These are phyloP conservation scores for Heliconius eleuchia DNA, from an alignment of 1,140 invertebrate species.

Conservation along the genomic window DNA sequence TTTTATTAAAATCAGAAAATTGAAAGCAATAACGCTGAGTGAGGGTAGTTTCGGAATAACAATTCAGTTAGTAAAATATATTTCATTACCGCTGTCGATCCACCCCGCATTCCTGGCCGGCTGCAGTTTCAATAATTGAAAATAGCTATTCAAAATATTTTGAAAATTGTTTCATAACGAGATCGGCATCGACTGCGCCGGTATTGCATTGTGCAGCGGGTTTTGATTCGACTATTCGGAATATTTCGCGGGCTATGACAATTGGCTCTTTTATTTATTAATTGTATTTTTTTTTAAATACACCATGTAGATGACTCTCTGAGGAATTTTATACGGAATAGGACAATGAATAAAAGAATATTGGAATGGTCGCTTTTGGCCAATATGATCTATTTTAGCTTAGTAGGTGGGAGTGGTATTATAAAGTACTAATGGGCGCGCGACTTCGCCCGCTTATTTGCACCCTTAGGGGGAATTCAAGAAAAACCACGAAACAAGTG, in stretches of 20 bases:
- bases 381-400: neutral
- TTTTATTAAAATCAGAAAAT: conserved; percentile 21
- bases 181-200: conserved; percentile 49
- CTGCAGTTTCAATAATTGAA: conserved; percentile 79
- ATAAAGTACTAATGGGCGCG: no score
- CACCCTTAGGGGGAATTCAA: no score
- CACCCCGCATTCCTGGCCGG: conserved; percentile 63
- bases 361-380: neutral
- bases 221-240: conserved; percentile 61
- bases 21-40: conserved; percentile 5
- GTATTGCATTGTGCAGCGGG: conserved; percentile 60
- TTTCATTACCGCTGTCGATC: conserved; percentile 54
- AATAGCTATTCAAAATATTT: conserved; percentile 80
- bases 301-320: neutral
- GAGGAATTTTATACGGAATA: neutral
- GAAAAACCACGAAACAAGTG: no score
- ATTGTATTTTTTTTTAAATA: conserved; percentile 2
- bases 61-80: conserved; percentile 46
- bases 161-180: conserved; percentile 80
- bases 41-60: conserved; percentile 15
- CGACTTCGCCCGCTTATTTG: no score
- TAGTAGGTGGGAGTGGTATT: neutral
- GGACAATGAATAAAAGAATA: neutral
- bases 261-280: conserved; percentile 46
- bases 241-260: conserved; percentile 65